Evolutionary conservation across 2,797 vertebrate genomes (phyloP).

Genomic region (Coregonus suidteri): DNA sequence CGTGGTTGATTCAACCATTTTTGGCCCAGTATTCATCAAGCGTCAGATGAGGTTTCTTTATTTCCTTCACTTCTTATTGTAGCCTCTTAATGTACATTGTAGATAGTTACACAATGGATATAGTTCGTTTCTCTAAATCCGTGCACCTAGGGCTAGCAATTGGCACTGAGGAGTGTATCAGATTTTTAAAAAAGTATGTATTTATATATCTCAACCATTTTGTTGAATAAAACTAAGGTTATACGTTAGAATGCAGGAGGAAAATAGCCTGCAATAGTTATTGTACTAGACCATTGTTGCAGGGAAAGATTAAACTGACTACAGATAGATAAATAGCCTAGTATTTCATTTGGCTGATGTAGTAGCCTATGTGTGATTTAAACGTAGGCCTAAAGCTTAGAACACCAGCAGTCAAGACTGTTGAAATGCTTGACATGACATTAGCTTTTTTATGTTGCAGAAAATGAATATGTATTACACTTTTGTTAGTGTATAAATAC

Average conservation of each 20-base stretch:
- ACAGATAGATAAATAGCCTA: constrained; percentile 39
- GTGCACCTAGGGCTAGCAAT: constrained; percentile 24
- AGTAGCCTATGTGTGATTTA: constrained; percentile 3
- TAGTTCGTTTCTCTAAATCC: constrained; percentile 55
- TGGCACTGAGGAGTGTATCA: constrained; percentile 52
- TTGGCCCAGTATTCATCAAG: too few species aligned
- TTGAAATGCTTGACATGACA: constrained; percentile 16
- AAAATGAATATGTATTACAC: constrained; percentile 48
- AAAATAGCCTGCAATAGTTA: not conserved
- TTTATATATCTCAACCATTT: not conserved
- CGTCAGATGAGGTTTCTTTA: too few species aligned
- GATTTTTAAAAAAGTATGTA: not conserved
- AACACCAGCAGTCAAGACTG: constrained; percentile 32
- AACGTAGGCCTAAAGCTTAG: constrained; percentile 29
- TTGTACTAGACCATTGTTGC: constrained; percentile 16
- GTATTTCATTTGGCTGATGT: constrained; percentile 27
- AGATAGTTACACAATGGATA: constrained; percentile 48
- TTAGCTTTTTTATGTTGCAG: constrained; percentile 53
- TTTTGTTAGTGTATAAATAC: constrained; percentile 61
- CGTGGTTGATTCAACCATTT: too few species aligned
- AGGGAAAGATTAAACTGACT: constrained; percentile 57
- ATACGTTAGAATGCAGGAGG: not conserved
- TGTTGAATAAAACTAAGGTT: not conserved
- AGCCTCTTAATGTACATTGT: constrained; percentile 55
- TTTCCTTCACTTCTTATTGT: constrained; percentile 35